phyloP scores from a whole-genome alignment of 2,888 invertebrate genomes.

The Pomacea canaliculata region DNA sequence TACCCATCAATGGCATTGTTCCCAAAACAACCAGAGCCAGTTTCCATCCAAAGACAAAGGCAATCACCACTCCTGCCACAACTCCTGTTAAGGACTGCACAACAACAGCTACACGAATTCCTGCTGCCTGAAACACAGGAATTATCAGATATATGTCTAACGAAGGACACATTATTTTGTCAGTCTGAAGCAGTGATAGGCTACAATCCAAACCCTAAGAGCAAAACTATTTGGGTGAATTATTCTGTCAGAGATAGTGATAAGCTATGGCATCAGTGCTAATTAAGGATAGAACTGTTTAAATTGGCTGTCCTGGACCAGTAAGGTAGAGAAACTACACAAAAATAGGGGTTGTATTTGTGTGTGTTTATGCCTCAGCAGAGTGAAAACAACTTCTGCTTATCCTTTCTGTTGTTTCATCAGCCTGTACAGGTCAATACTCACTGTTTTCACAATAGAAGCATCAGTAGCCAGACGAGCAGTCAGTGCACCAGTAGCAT shows the following conservation, averaged over 20 bases:
- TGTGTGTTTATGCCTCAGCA: too few relatives aligned
- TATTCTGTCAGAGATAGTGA: too few relatives aligned
- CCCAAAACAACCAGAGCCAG: conserved; percentile 70
- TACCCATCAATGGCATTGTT: conserved; percentile 69
- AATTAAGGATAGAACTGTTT: too few relatives aligned
- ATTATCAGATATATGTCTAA: background rate
- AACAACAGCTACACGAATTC: conserved; percentile 68
- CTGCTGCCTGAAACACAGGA: conserved; percentile 65
- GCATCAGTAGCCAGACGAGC: conserved; percentile 64
- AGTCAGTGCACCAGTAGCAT: conserved; percentile 60
- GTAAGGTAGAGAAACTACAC: too few relatives aligned
- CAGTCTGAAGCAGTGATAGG: background rate
- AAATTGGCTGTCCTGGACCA: too few relatives aligned
- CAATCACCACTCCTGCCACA: conserved; percentile 69
- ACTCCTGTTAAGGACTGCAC: conserved; percentile 66
- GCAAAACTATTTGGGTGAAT: background rate
- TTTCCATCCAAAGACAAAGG: conserved; percentile 72
- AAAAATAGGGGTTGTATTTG: too few relatives aligned
- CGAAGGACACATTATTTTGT: background rate
- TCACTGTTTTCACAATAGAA: conserved; percentile 61
- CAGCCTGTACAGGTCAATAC: conserved; percentile 23
- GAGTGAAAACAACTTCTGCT: too few relatives aligned
- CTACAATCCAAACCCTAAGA: background rate
- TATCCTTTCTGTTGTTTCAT: too few relatives aligned
- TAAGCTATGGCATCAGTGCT: too few relatives aligned